A percentile compares a stretch with the other conserved stretches of the same genome.
These are phyloP conservation scores for Rallus limicola DNA, from an alignment of 2,113 vertebrate genomes.

Conservation along the genomic window DNA sequence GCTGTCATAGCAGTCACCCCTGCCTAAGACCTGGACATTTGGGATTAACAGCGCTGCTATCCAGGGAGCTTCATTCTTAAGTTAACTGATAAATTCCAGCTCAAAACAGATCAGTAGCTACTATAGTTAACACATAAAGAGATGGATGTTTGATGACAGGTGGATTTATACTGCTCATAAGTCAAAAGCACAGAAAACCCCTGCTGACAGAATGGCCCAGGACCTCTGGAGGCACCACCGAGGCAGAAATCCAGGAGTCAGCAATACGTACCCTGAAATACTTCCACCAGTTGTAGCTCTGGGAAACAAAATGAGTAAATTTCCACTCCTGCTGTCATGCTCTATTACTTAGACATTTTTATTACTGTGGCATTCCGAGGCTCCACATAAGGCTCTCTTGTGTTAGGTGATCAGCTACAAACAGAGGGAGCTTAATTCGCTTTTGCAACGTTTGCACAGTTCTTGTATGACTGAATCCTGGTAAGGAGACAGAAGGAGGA, in stretches of 20 bases:
- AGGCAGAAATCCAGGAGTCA: background rate
- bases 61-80: background rate
- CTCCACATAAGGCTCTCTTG: slow-evolving; percentile 27
- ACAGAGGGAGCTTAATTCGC: background rate
- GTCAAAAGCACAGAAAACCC: background rate
- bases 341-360: background rate
- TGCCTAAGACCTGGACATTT: background rate
- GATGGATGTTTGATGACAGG: background rate
- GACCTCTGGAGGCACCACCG: background rate
- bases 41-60: background rate
- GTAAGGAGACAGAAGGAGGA: slow-evolving; percentile 20
- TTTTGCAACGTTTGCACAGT: background rate
- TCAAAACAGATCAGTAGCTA: background rate
- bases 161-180: background rate
- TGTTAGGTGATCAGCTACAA: slow-evolving; percentile 4
- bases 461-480: background rate
- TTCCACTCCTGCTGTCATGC: slow-evolving; percentile 13
- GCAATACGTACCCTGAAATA: background rate
- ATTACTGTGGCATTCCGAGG: background rate
- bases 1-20: background rate
- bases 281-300: slow-evolving; percentile 23
- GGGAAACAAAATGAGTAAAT: slow-evolving; percentile 13
- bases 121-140: background rate
- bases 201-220: background rate
- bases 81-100: background rate